Evolutionary conservation across 2,113 vertebrate genomes (phyloP).

Genomic region (Podarcis raffonei): DNA sequence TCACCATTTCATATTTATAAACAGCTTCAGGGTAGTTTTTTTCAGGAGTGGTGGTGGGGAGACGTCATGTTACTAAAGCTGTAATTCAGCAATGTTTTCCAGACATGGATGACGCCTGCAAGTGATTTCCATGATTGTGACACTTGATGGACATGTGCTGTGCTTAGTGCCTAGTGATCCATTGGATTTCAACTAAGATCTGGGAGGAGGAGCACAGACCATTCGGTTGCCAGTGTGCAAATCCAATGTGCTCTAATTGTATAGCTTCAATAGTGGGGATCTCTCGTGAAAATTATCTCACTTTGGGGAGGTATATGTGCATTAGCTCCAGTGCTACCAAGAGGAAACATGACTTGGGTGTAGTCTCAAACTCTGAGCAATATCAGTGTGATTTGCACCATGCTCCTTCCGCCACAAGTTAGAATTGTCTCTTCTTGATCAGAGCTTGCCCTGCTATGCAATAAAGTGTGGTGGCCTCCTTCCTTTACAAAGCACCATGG

Average conservation of each 20-base stretch:
- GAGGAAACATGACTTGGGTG: not conserved
- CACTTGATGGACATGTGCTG: not conserved
- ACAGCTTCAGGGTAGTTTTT: not conserved
- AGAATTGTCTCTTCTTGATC: not conserved
- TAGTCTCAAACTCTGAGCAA: not conserved
- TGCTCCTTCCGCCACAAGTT: not conserved
- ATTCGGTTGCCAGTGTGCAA: not conserved
- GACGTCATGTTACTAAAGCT: not conserved
- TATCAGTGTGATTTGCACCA: not conserved
- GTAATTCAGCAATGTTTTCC: not conserved
- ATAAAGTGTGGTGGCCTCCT: not conserved
- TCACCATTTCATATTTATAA: not conserved
- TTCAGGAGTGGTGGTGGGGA: not conserved
- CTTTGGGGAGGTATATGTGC: not conserved
- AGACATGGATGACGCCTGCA: too few relatives aligned
- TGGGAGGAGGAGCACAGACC: not conserved
- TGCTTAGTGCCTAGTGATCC: not conserved
- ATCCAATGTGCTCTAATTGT: not conserved
- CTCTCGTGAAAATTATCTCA: not conserved
- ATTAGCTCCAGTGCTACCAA: not conserved
- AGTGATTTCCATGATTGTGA: too few relatives aligned
- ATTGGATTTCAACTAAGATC: not conserved
- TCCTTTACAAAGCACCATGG: not conserved
- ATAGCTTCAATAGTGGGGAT: not conserved
- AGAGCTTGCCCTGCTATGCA: not conserved